These are phyloP conservation scores for Leptobrachium ailaonicum DNA, from an alignment of 2,113 vertebrate species.

Conservation along the genomic window DNA sequence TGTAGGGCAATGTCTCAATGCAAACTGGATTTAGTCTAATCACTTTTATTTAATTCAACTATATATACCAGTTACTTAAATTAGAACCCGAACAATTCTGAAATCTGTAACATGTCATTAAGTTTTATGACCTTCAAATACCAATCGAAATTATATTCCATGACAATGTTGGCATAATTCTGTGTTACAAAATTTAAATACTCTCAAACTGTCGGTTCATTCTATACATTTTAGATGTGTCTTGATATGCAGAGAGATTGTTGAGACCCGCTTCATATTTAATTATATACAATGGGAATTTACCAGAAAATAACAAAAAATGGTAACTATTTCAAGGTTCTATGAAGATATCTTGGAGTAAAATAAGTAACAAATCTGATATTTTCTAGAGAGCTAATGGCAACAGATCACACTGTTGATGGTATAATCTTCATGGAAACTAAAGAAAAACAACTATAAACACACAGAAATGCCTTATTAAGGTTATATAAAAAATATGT, in stretches of 20 bases:
- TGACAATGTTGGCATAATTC: too few relatives aligned
- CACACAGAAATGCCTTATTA: constrained; percentile 91
- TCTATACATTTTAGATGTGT: too few relatives aligned
- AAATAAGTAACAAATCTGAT: background rate
- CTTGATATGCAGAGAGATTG: background rate
- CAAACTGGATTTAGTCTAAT: too few relatives aligned
- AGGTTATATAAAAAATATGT: constrained; percentile 18
- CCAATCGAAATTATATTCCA: too few relatives aligned
- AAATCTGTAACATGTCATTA: too few relatives aligned
- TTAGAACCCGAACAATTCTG: too few relatives aligned
- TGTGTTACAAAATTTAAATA: too few relatives aligned
- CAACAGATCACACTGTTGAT: constrained; percentile 1
- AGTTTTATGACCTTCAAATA: too few relatives aligned
- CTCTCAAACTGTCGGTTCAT: too few relatives aligned
- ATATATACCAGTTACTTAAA: too few relatives aligned
- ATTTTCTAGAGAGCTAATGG: background rate
- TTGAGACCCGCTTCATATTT: constrained; percentile 4
- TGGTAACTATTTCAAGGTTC: background rate
- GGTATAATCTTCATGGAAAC: constrained; percentile 72
- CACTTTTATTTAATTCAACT: too few relatives aligned
- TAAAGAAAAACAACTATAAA: constrained; percentile 70
- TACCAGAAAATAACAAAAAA: background rate
- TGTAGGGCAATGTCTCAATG: too few relatives aligned
- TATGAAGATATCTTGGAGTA: background rate
- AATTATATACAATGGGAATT: constrained; percentile 5